These are phyloP conservation scores for Caenorhabditis tropicalis DNA, from an alignment of 1,140 invertebrate genomes.

Conservation along the genomic window DNA sequence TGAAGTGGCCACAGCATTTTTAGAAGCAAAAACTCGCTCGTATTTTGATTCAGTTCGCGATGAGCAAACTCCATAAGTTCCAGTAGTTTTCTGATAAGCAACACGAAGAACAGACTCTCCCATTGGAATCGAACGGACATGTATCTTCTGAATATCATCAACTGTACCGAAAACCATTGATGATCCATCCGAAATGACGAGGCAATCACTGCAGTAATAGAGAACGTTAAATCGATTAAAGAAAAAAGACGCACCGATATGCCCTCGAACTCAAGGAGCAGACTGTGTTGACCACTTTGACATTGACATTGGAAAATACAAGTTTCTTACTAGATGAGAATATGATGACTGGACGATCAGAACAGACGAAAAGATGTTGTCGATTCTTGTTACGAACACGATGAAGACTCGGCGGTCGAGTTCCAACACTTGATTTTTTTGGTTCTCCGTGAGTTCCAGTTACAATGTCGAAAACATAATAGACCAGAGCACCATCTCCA, in stretches of 20 bases:
- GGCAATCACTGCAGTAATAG: constrained; percentile 73
- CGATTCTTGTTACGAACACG: constrained; percentile 84
- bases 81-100: constrained; percentile 82
- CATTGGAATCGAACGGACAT: constrained; percentile 81
- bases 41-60: background rate
- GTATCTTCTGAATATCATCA: constrained; percentile 70
- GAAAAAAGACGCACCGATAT: constrained; percentile 80
- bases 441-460: constrained; percentile 71
- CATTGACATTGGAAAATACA: constrained; percentile 98
- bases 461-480: constrained; percentile 78
- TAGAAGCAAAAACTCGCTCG: constrained; percentile 1
- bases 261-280: constrained; percentile 92
- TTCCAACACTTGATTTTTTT: constrained; percentile 85
- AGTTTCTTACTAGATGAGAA: constrained; percentile 98
- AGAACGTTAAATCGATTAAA: constrained; percentile 75
- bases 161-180: constrained; percentile 96
- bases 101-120: constrained; percentile 84
- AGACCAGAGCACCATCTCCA: constrained; percentile 96
- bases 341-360: constrained; percentile 95
- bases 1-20: background rate
- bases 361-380: constrained; percentile 97
- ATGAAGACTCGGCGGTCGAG: constrained; percentile 90
- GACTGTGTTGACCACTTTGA: constrained; percentile 97
- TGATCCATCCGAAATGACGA: constrained; percentile 90
- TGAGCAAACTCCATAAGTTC: constrained; percentile 85